Base-by-base conservation (phyloP, 2,797 vertebrate species). In the Sebastes cheni region DNA sequence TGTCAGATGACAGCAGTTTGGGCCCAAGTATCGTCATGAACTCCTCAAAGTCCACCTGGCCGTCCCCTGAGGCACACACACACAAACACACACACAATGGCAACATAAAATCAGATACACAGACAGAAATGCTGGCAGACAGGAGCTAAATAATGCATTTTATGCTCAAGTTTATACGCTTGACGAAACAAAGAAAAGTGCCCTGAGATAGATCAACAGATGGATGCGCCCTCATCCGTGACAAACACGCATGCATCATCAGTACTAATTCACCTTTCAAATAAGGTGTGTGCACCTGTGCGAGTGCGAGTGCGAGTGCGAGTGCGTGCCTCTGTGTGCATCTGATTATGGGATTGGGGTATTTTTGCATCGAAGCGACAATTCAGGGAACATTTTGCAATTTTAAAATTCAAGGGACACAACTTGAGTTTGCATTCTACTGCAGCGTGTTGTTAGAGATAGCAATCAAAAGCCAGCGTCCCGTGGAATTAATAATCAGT, bases 1-100 rank as follows among this genome's bases (percentile, higher is more conserved):
- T 97, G 94, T 98, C 98, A 0, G 97, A 97, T 0, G 97, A 98
- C 78, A 98, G 96, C 81, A 99, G 95, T 79, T 99, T 99, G 46
- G 98, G 98, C 46, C 98, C 98, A 80, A 99, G 96, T 93, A 99
- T 99, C 78, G 97, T 99, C 97, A 99, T 98, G 92, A 99, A 99
- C 93, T 99, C 98, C 81, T 99, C 97, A 79, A 99, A 99, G 90
- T 99, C 97, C 91, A 99, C 98, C 93, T 98, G 98, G 77, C 98
- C 98, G 2, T 99, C 98, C 72, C 98, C 97, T 98, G 86, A 60
- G 64, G 52, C 25, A 25, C 25, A 42, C 64, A 46, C 2, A 55
- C 39, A 68, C 5, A 75, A 27, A 68, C 8, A 75, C 20, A 79
- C 70, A 66, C 1, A 46, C 13, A 65, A 6, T 72, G 34, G 23